Percentiles rank a stretch among this genome's conserved stretches.
phyloP scores from a whole-genome alignment of 2,113 vertebrate genomes.

The Pycnonotus jocosus region DNA sequence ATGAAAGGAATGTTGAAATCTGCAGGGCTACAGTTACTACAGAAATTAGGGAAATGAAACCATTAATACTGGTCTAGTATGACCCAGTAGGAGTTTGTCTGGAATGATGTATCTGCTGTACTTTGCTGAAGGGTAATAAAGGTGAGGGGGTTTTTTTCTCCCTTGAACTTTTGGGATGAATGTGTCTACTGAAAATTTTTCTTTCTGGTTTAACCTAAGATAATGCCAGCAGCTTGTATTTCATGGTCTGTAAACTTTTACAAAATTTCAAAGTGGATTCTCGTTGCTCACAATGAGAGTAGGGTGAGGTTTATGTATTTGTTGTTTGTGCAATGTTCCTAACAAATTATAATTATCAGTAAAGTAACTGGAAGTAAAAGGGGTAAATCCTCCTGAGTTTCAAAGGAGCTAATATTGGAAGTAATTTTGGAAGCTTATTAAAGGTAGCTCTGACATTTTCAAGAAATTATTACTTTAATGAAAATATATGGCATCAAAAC shows the following conservation, averaged over 20 bases:
- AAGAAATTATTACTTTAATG: background rate
- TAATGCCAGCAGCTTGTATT: background rate
- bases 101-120: background rate
- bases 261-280: background rate
- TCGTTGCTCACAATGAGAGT: background rate
- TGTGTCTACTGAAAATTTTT: background rate
- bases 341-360: background rate
- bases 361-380: background rate
- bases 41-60: background rate
- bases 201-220: background rate
- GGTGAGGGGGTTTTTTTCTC: background rate
- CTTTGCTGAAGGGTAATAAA: background rate
- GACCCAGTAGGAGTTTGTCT: background rate
- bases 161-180: background rate
- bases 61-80: background rate
- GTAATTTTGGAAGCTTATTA: background rate
- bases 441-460: background rate
- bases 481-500: background rate
- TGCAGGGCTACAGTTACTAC: background rate
- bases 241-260: background rate
- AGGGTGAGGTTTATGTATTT: background rate
- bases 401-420: background rate
- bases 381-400: background rate
- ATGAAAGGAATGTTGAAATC: background rate
- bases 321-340: background rate